phyloP scores from a whole-genome alignment of 2,888 invertebrate species.

The Drosophila rellima region DNA sequence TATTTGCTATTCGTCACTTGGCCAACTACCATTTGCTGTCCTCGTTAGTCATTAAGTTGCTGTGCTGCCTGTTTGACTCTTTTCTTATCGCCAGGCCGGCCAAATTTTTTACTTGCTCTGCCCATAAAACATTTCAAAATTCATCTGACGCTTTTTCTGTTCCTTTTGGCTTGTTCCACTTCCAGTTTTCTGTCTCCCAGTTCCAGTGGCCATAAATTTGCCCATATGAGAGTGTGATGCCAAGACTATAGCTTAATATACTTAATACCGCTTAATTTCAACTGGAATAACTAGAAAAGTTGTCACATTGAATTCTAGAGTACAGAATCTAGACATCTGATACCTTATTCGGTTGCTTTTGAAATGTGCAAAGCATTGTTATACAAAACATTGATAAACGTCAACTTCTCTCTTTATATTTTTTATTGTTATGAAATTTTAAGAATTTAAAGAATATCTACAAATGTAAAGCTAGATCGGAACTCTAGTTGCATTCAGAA shows the following conservation, averaged over 20 bases:
- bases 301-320: neutral
- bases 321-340: constrained; percentile 13
- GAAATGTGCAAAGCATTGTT: neutral
- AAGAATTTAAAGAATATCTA: too few relatives aligned
- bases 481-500: neutral
- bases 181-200: constrained; percentile 23
- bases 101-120: constrained; percentile 42
- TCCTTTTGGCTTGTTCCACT: constrained; percentile 18
- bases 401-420: neutral
- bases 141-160: constrained; percentile 16
- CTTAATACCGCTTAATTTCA: constrained; percentile 17
- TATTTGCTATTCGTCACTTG: constrained; percentile 27
- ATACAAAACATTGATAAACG: neutral
- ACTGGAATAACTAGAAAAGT: neutral
- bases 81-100: constrained; percentile 50
- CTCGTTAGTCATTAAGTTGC: constrained; percentile 61
- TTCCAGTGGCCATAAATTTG: constrained; percentile 41
- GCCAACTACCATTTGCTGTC: neutral
- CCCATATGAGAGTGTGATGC: constrained; percentile 8
- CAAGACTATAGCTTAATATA: constrained; percentile 3
- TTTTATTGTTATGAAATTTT: too few relatives aligned
- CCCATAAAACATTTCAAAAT: constrained; percentile 60
- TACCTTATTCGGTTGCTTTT: constrained; percentile 25
- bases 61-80: constrained; percentile 32
- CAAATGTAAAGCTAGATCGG: too few relatives aligned